Evolutionary conservation across 2,113 vertebrate species (phyloP).

Genomic region (Triplophysa dalaica): DNA sequence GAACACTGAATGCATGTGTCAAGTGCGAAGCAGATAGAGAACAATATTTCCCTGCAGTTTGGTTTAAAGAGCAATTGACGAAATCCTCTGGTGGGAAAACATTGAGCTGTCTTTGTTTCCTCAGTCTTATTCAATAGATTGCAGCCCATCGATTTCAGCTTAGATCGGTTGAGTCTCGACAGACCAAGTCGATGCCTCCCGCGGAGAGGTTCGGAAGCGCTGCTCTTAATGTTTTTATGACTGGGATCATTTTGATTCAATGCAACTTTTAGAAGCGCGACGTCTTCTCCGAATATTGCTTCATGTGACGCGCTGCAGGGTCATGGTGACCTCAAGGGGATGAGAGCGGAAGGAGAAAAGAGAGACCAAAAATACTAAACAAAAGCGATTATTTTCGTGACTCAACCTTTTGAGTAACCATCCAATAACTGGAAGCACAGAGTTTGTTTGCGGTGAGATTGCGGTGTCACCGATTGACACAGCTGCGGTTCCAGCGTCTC

Average conservation of each 20-base stretch:
- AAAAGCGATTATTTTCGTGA: background rate
- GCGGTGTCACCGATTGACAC: constrained; percentile 76
- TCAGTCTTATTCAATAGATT: constrained; percentile 52
- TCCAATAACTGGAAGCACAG: constrained; percentile 45
- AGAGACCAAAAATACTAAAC: background rate
- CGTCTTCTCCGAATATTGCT: constrained; percentile 27
- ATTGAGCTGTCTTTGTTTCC: constrained; percentile 46
- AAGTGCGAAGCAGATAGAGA: constrained; percentile 54
- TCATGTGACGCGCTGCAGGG: background rate
- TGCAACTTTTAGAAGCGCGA: constrained; percentile 39
- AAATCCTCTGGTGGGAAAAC: constrained; percentile 39
- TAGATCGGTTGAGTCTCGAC: constrained; percentile 56
- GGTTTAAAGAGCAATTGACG: constrained; percentile 55
- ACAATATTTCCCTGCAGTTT: constrained; percentile 21
- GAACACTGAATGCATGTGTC: background rate
- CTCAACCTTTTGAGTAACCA: constrained; percentile 53
- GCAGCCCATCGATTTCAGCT: constrained; percentile 47
- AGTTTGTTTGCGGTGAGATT: constrained; percentile 36
- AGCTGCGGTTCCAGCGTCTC: constrained; percentile 76
- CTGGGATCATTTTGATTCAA: constrained; percentile 34
- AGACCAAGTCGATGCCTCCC: constrained; percentile 48
- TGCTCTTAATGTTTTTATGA: constrained; percentile 27
- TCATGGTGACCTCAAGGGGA: background rate
- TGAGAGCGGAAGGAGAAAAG: background rate
- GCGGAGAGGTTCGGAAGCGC: constrained; percentile 33